Conservation (phyloP, 64 coral and sea anemone genomes). For the Cladopsammia gracilis region DNA sequence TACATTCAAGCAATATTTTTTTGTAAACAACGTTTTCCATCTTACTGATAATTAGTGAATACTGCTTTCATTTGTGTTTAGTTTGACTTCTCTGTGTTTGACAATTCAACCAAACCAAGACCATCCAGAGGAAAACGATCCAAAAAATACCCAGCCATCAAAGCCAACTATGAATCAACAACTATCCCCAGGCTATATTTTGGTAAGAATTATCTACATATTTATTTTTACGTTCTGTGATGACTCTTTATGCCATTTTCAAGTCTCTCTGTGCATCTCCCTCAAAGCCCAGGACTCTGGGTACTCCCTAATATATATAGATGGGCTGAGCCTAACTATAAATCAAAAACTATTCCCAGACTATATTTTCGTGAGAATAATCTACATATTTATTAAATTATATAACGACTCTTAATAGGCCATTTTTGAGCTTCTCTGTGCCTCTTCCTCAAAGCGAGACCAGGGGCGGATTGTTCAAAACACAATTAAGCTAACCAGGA, state of each 20-base stretch:
- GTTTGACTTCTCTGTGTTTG: slow-evolving; percentile 99
- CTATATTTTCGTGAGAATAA: slow-evolving; percentile 87
- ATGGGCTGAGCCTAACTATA: slow-evolving; percentile 79
- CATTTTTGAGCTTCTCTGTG: too few relatives aligned
- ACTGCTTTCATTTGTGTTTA: slow-evolving; percentile 42
- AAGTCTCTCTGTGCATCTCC: too few relatives aligned
- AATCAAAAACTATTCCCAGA: slow-evolving; percentile 73
- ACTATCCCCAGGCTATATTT: slow-evolving; percentile 86
- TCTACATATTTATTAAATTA: too few relatives aligned
- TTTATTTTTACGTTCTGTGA: too few relatives aligned
- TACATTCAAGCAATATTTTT: too few relatives aligned
- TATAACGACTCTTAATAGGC: too few relatives aligned
- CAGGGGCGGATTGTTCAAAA: too few relatives aligned
- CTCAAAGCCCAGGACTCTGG: neutral
- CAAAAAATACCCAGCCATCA: slow-evolving; percentile 90
- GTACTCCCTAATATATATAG: slow-evolving; percentile 81
- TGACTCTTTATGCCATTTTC: too few relatives aligned
- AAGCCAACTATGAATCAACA: slow-evolving; percentile 86
- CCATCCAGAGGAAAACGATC: slow-evolving; percentile 55
- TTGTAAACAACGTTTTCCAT: too few relatives aligned
- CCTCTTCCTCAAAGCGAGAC: too few relatives aligned
- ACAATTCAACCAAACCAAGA: slow-evolving; percentile 79
- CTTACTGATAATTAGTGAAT: too few relatives aligned
- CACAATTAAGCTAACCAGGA: too few relatives aligned
- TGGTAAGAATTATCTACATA: slow-evolving; percentile 48